Conservation (phyloP, 64 coral and sea anemone genomes). For the Anthopleura sola region DNA sequence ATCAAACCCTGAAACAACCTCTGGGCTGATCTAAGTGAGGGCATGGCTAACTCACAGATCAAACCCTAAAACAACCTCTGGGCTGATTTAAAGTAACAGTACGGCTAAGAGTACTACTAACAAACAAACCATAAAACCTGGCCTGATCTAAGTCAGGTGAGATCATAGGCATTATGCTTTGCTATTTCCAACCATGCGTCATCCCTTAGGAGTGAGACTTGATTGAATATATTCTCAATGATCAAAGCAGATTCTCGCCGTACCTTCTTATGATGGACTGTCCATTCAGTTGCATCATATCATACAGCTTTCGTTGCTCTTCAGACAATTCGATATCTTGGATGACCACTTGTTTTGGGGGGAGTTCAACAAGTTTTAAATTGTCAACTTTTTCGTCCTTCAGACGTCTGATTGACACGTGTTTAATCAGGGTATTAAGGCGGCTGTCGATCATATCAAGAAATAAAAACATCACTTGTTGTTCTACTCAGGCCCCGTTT, state of each 20-base stretch:
- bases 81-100: too few relatives aligned
- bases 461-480: not conserved
- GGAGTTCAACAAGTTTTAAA: constrained; percentile 47
- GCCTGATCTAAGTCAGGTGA: too few relatives aligned
- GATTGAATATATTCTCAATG: too few relatives aligned
- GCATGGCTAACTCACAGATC: too few relatives aligned
- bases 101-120: too few relatives aligned
- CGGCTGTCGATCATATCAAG: constrained; percentile 37
- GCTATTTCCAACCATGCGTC: not conserved
- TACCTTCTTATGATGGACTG: constrained; percentile 65
- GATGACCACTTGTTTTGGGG: constrained; percentile 57
- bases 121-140: too few relatives aligned
- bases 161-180: too few relatives aligned
- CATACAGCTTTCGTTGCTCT: constrained; percentile 61
- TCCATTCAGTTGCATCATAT: constrained; percentile 65
- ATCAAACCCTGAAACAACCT: too few relatives aligned
- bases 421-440: constrained; percentile 66
- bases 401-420: constrained; percentile 76
- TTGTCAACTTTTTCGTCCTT: constrained; percentile 69
- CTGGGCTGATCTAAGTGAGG: too few relatives aligned
- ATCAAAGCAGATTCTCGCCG: not conserved
- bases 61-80: too few relatives aligned
- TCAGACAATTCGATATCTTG: constrained; percentile 78
- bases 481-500: too few relatives aligned
- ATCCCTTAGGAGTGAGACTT: too few relatives aligned